Base-by-base conservation (phyloP, 2,113 vertebrate genomes). In the Callipepla squamata region DNA sequence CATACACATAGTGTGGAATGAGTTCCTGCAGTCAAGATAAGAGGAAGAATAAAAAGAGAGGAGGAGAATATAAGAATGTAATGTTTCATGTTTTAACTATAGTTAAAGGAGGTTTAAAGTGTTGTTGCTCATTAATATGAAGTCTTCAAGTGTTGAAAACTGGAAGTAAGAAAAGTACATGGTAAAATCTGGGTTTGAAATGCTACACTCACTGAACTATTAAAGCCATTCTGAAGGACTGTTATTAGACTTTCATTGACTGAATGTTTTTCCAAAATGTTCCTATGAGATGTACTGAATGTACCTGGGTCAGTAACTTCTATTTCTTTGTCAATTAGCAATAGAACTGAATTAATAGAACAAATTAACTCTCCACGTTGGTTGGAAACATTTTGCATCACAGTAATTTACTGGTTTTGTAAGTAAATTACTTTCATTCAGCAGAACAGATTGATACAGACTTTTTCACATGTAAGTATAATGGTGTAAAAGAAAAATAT, bases 201-300 rank as follows among this genome's bases (percentile, higher is more conserved):
- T 87, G 47, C 11, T 73, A 69, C 12, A 40, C 72, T 73, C 23
- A 73, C 16, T 11, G 38, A 70, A 20, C 28, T 89, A 67, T 55
- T 63, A 80, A 89, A 63, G 62, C 23, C 76, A 36, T 70, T 36
- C 63, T 30, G 13, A 79, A 85, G n/a, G 25, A 85, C 63, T 87
- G 34, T 22, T 73, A 58, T 65, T 75, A 94, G 72, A 59, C 23
- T 62, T 87, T 13, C 25, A 66, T 16, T 66, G 26, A 83, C 53
- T 66, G 30, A 81, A 87, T 19, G 16, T 25, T 92, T 58, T 73
- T 80, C 57, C 67, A 40, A 68, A 93, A 90, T 22, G 32, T 81
- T 92, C 84, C 74, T 66, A 0, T 30, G 55, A 81, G 58, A 82
- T 23, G 38, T 32, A 40, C n/a, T 73, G 70, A 79, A 66, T 69